Percentiles rank a stretch among this genome's conserved stretches.
Evolutionary conservation across 2,797 vertebrate species (phyloP).

Genomic region (Tragelaphus oryx): DNA sequence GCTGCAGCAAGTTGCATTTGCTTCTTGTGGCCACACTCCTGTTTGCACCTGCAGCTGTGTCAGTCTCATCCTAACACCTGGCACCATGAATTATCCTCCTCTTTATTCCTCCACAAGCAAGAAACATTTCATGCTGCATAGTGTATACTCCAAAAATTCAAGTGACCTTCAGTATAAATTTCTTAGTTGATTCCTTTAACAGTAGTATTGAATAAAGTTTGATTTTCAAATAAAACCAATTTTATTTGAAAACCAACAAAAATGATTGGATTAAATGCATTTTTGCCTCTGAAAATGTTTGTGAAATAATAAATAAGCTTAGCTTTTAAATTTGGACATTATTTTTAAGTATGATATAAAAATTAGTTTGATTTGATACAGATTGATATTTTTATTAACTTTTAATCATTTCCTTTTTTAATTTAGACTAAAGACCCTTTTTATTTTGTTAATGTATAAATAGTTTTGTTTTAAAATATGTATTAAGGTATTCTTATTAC

Average conservation of each 20-base stretch:
- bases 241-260: not conserved
- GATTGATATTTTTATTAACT: not conserved
- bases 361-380: conserved; percentile 49
- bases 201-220: conserved; percentile 59
- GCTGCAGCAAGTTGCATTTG: conserved; percentile 81
- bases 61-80: conserved; percentile 84
- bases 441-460: conserved; percentile 42
- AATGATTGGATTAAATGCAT: not conserved
- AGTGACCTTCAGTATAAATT: conserved; percentile 74
- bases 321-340: conserved; percentile 14
- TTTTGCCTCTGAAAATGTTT: not conserved
- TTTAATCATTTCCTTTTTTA: not conserved
- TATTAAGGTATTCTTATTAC: not conserved
- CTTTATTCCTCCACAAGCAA: conserved; percentile 75
- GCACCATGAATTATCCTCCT: conserved; percentile 80
- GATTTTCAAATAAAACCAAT: conserved; percentile 38
- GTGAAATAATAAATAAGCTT: not conserved
- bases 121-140: conserved; percentile 69
- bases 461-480: not conserved
- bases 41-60: conserved; percentile 91
- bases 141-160: conserved; percentile 69
- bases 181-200: conserved; percentile 71
- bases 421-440: not conserved
- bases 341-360: not conserved
- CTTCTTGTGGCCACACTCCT: conserved; percentile 80